Conservation (phyloP, 2,888 invertebrate species). For the Aleiodes leptofemur region DNA sequence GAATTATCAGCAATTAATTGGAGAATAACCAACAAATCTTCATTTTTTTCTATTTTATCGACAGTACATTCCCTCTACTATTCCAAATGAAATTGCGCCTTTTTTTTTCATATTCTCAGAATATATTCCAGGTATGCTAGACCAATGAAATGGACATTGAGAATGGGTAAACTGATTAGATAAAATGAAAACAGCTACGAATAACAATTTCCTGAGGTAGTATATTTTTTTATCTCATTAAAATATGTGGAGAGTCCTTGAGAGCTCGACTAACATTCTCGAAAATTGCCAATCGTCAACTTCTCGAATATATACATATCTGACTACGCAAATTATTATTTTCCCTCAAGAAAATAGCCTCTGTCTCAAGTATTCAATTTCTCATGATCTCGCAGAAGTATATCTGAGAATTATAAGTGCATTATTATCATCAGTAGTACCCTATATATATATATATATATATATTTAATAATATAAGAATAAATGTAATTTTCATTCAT, state of each 20-base stretch:
- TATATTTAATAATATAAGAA: not conserved
- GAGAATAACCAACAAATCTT: too few relatives aligned
- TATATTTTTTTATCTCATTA: slow-evolving; percentile 3
- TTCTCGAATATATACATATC: not conserved
- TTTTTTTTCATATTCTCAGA: too few relatives aligned
- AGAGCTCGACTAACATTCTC: not conserved
- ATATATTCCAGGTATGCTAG: too few relatives aligned
- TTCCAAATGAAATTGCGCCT: too few relatives aligned
- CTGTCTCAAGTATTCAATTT: not conserved
- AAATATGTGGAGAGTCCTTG: slow-evolving; percentile 17
- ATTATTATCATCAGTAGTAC: not conserved
- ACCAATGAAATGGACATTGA: not conserved
- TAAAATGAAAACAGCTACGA: not conserved
- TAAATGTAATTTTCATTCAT: slow-evolving; percentile 16
- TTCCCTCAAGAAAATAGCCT: not conserved
- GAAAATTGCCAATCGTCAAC: slow-evolving; percentile 5
- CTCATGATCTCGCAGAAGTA: not conserved
- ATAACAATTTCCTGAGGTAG: slow-evolving; percentile 1
- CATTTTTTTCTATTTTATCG: too few relatives aligned
- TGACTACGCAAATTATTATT: slow-evolving; percentile 6
- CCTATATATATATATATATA: not conserved
- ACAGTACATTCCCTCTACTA: too few relatives aligned
- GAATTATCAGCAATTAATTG: too few relatives aligned
- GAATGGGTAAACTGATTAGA: slow-evolving; percentile 18
- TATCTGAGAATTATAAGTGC: slow-evolving; percentile 3